Base-by-base conservation (phyloP, 2,113 vertebrate species). In the Perca flavescens region DNA sequence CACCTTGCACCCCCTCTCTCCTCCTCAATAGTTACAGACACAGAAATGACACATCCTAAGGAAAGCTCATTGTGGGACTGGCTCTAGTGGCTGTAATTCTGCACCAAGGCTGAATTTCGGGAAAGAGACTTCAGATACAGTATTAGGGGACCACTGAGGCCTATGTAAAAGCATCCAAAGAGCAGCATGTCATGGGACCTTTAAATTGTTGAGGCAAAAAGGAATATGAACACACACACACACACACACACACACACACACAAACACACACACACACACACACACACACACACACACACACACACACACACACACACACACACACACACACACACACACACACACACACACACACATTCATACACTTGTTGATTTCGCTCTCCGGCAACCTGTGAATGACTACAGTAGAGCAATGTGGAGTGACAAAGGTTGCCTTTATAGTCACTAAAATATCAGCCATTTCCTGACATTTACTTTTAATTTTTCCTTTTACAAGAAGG, bases 381-480 rank as follows among this genome's bases (percentile, higher is more conserved):
- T 64, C 43, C 25, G 10, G 67, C 72, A 73, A 83, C 79, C 73
- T 74, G 53, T 80, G 78, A 82, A 31, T 68, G 64, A n/a, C n/a
- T 25, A 83, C 86, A 40, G 1, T 2, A 77, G 58, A 56, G 58
- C 78, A 77, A 64, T 83, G 82, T 85, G 70, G 40, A 57, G 34
- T 12, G 58, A 67, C 63, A 75, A 56, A 22, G 31, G 40, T 46
- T 16, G 65, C 66, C 69, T 66, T 40, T 43, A 61, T 69, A 66
- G 46, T 84, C 83, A 71, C 73, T 82, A 75, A 84, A 84, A 80
- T 71, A 54, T 85, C 50, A 86, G n/a, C 36, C 54, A 19, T 62
- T 50, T 68, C 52, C 76, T 80, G 83, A 85, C 70, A 75, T 84
- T 86, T 86, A 56, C 74, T 72, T 85, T 82, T 53, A 49, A n/a